Percentiles rank a stretch among this genome's conserved stretches.
Evolutionary conservation across 2,888 invertebrate genomes (phyloP).

Genomic region (Glyphotaelius pellucidus): DNA sequence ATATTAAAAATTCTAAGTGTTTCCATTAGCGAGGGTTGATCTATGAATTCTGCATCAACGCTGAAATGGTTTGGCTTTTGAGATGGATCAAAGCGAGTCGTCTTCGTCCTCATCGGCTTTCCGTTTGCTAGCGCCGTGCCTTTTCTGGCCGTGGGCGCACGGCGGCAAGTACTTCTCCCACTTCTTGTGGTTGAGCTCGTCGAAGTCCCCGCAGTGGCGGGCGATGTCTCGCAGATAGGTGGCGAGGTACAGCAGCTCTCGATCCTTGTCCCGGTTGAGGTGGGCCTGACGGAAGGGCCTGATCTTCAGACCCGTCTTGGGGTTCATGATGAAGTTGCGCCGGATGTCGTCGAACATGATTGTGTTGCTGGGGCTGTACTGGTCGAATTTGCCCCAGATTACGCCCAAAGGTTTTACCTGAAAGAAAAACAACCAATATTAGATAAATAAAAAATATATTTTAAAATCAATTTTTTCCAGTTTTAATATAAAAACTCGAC

Average conservation of each 20-base stretch:
- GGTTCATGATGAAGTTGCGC: conserved; percentile 98
- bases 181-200: conserved; percentile 90
- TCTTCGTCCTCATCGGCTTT: conserved; percentile 73
- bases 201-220: conserved; percentile 87
- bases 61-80: not conserved
- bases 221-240: conserved; percentile 92
- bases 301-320: conserved; percentile 93
- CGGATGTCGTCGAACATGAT: conserved; percentile 99
- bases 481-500: not conserved
- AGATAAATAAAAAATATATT: not conserved
- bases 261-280: conserved; percentile 88
- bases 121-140: conserved; percentile 70
- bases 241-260: conserved; percentile 88
- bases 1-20: not conserved
- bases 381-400: conserved; percentile 96
- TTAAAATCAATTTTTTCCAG: not conserved
- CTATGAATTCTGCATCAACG: not conserved
- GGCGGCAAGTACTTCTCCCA: conserved; percentile 90
- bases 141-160: conserved; percentile 69
- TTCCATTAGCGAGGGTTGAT: not conserved
- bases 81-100: not conserved
- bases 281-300: conserved; percentile 95
- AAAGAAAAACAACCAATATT: conserved; percentile 60
- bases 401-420: conserved; percentile 96
- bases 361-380: conserved; percentile 93